Percentiles rank a stretch among this genome's conserved stretches.
Conservation (phyloP, 2,113 vertebrate species). For the Alethe diademata region DNA sequence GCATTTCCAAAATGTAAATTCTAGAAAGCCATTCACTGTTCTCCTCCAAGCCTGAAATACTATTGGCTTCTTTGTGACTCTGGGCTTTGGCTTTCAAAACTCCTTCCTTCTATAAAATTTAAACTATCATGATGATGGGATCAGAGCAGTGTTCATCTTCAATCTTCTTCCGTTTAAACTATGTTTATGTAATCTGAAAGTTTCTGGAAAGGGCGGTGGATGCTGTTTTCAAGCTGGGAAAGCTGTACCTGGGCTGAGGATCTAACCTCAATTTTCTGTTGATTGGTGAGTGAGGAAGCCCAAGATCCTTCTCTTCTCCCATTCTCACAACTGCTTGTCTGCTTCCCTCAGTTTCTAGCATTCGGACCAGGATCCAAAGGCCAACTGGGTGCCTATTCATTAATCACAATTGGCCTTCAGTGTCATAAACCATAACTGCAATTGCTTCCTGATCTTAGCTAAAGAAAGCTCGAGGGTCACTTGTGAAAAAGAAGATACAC, state of each 20-base stretch:
- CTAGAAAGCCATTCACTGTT: background rate
- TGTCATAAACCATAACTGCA: background rate
- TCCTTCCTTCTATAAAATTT: background rate
- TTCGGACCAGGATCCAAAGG: background rate
- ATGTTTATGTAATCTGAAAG: background rate
- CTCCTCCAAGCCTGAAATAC: background rate
- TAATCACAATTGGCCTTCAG: background rate
- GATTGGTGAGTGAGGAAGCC: background rate
- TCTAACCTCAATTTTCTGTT: background rate
- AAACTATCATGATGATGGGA: background rate
- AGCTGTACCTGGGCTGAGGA: background rate
- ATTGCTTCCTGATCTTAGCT: background rate
- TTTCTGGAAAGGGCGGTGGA: background rate
- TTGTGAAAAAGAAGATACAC: background rate
- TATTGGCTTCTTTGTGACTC: background rate
- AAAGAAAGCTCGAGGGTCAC: background rate
- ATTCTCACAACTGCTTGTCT: background rate
- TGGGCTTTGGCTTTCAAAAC: background rate
- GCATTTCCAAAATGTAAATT: background rate
- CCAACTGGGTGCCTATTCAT: background rate
- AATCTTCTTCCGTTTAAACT: background rate
- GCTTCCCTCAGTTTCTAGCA: background rate
- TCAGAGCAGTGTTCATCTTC: background rate
- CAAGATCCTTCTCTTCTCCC: background rate
- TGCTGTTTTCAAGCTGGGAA: background rate